A percentile compares a stretch with the other conserved stretches of the same genome.
Conservation (phyloP, 2,797 vertebrate species). For the Phrynocephalus guinanensis region DNA sequence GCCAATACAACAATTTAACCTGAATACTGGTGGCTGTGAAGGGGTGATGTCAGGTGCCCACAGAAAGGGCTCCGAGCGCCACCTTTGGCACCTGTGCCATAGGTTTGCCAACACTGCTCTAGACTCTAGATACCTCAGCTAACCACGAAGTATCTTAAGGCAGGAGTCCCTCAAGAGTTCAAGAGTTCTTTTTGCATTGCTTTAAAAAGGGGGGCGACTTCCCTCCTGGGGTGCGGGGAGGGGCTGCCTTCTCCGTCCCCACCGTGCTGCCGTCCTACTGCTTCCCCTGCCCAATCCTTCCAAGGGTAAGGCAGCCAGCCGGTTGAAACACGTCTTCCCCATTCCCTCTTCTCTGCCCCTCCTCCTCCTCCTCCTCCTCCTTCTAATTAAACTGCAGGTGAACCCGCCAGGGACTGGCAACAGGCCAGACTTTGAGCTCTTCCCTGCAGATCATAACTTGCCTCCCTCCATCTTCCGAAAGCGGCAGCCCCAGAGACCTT, state of each 20-base stretch:
- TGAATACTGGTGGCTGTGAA: no score
- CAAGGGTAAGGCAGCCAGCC: conserved; percentile 33
- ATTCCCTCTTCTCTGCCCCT: conserved; percentile 67
- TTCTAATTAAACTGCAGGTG: conserved; percentile 85
- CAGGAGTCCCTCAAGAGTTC: not conserved
- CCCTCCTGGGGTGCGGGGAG: not conserved
- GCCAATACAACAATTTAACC: no score
- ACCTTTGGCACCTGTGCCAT: no score
- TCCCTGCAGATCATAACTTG: conserved; percentile 76
- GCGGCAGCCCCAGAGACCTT: conserved; percentile 39
- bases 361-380: conserved; percentile 66
- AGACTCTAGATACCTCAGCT: not conserved
- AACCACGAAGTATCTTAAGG: not conserved
- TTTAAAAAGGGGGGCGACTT: not conserved
- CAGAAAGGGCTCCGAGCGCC: no score
- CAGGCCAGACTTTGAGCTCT: conserved; percentile 67
- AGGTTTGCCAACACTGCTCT: no score
- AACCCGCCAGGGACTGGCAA: conserved; percentile 81
- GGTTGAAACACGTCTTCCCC: conserved; percentile 59
- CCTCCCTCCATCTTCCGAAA: conserved; percentile 62
- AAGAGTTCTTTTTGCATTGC: not conserved
- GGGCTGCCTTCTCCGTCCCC: not conserved
- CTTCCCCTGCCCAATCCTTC: conserved; percentile 27
- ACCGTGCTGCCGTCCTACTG: not conserved
- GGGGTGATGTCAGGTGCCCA: no score